These are phyloP conservation scores for Patiria pectinifera DNA, from an alignment of 53 echinoderm and acorn worm genomes.

Conservation along the genomic window DNA sequence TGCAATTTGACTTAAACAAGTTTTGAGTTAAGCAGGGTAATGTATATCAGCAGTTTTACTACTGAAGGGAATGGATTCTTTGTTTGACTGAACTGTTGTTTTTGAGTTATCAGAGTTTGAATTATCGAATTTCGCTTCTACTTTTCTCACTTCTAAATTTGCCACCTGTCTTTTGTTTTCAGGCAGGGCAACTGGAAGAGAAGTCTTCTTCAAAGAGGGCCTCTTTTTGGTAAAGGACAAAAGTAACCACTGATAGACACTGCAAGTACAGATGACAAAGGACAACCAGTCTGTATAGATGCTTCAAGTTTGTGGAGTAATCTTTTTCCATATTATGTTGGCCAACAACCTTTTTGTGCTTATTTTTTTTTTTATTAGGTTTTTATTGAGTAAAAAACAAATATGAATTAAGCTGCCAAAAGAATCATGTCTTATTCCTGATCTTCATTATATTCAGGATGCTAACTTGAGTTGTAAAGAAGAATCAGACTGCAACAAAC, in stretches of 20 bases:
- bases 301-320: not conserved
- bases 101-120: too few species aligned
- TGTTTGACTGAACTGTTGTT: too few species aligned
- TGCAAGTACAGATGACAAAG: not conserved
- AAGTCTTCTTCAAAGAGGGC: conserved; percentile 83
- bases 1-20: too few species aligned
- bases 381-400: not conserved
- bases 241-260: conserved; percentile 48
- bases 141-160: too few species aligned
- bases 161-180: conserved; percentile 15
- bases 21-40: too few species aligned
- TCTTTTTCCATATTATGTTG: not conserved
- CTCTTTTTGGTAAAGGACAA: conserved; percentile 89
- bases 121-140: too few species aligned
- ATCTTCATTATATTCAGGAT: not conserved
- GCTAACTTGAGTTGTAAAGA: not conserved
- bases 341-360: not conserved
- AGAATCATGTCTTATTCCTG: not conserved
- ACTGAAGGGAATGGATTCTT: too few species aligned
- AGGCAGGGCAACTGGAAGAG: conserved; percentile 82
- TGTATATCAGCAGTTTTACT: too few species aligned
- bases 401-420: not conserved
- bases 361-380: not conserved
- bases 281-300: not conserved
- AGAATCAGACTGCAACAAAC: not conserved